Evolutionary conservation across 2,113 vertebrate species (phyloP).

Genomic region (Dicrurus megarhynchus): DNA sequence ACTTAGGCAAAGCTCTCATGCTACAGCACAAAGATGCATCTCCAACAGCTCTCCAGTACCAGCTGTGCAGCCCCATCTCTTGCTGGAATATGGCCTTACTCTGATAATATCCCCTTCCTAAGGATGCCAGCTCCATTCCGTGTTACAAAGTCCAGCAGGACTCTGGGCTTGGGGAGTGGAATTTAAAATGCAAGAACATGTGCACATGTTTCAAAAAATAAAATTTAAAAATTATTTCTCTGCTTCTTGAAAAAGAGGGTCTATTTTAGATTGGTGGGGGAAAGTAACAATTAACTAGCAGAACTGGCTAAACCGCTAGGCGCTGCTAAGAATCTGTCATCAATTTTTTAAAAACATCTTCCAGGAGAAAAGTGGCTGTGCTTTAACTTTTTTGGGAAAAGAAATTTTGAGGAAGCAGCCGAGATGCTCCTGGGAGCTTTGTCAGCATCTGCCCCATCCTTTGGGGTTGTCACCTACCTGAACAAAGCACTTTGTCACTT

Average conservation of each 20-base stretch:
- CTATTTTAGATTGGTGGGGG: not conserved
- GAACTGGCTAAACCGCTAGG: not conserved
- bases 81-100: not conserved
- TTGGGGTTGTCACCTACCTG: rapidly evolving
- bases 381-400: not conserved
- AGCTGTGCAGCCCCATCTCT: not conserved
- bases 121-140: not conserved
- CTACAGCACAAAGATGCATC: not conserved
- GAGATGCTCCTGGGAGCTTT: not conserved
- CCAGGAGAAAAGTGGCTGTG: not conserved
- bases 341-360: not conserved
- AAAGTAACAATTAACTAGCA: not conserved
- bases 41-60: not conserved
- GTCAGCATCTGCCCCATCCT: rapidly evolving
- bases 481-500: not conserved
- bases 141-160: not conserved
- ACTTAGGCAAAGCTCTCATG: not conserved
- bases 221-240: not conserved
- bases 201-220: not conserved
- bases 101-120: not conserved
- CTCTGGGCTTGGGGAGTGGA: not conserved
- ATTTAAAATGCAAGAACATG: not conserved
- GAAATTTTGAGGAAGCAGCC: not conserved
- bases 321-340: not conserved
- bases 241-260: not conserved